Base-by-base conservation (phyloP, 2,888 invertebrate genomes). In the Itoplectis maculator region DNA sequence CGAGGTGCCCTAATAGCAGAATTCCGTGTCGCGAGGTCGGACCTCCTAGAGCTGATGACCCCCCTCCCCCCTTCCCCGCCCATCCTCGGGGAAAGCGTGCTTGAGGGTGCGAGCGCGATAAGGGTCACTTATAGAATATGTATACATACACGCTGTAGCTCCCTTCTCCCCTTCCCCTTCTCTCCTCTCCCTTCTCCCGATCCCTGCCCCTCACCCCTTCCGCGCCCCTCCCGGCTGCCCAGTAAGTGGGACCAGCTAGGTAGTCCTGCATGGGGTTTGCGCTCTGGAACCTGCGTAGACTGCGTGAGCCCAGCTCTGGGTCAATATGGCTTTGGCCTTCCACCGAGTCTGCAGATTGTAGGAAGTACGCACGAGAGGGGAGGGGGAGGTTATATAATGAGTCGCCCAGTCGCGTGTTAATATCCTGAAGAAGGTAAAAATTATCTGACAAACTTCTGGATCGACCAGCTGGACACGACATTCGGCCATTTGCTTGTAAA, bases 21-120 rank as follows among this genome's bases (percentile, higher is more conserved):
- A 91, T 91, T 88, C 89, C 91, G 91, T 90, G 91, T 87, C 84
- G 84, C 86, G 85, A 88, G 86, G 88, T 87, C 87, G 84, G 83
- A 68, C 79, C 72, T 69, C 69, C 73, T 73, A 59, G 76, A 73
- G 79, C 73, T 66, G 69, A 66, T 78, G 77, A 68, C 75, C 51
- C 18, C 40, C 69, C 20, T 29, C 5, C 29, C 20, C 69, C 75
- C 51, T 13, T 29, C 69, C 20, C 5, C 5, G 3, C 20, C 69
- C 49, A 35, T 56, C 40, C n/a, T 35, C 84, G 89, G 88, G 88
- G 88, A 90, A 90, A 83, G 84, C 79, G 86, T 87, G 82, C 86
- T 86, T 72, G 77, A 77, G 86, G 88, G 83, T 79, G 78, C 76
- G 86, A 87, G 83, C 76, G 74, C 76, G 87, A 88, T 88, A 87